phyloP scores from a whole-genome alignment of 2,797 vertebrate species.

The Tolypeutes matacus region DNA sequence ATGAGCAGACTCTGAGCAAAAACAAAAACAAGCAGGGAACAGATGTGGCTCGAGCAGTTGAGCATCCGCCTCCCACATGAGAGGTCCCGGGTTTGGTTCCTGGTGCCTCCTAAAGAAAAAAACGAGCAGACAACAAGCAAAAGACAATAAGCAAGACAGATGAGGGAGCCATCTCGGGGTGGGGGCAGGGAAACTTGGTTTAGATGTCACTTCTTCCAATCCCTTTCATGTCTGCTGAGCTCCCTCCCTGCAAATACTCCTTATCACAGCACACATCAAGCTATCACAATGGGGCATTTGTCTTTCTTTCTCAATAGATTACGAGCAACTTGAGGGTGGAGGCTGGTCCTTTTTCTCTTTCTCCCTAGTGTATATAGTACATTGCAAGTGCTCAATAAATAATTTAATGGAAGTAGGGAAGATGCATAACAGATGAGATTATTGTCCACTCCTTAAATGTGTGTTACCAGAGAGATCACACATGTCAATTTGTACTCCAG shows the following conservation, averaged over 20 bases:
- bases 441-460: background rate
- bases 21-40: no score
- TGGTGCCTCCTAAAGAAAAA: no score
- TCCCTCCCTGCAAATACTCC: background rate
- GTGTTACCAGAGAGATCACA: background rate
- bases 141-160: no score
- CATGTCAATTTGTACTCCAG: background rate
- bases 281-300: background rate
- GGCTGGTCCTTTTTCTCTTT: background rate
- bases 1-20: no score
- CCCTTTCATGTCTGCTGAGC: background rate
- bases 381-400: background rate
- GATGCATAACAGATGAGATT: background rate
- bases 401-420: background rate
- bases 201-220: background rate
- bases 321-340: background rate
- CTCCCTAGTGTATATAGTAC: no score
- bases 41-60: no score
- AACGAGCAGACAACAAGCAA: no score
- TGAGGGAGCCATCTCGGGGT: no score
- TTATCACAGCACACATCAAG: background rate
- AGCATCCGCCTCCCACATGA: no score
- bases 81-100: no score
- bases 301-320: background rate
- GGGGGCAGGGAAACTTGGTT: no score